Evolutionary conservation across 2,113 vertebrate species (phyloP), one percentile per base, ranked within the genome.

Genomic region (Pardalotus punctatus): DNA sequence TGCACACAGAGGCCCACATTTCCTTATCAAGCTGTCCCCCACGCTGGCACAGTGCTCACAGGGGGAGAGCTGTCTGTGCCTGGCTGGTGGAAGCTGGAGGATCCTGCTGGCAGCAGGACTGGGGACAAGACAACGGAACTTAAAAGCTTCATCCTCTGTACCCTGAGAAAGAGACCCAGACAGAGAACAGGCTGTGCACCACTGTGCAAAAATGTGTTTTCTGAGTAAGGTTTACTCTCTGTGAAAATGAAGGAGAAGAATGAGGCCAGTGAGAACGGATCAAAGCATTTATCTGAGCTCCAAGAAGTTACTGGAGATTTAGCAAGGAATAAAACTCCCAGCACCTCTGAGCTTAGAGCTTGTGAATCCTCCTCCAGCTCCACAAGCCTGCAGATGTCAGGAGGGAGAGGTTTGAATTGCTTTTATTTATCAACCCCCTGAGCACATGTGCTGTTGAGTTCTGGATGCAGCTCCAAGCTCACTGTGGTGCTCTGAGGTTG

Each of bases 11-110:
- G n/a, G 53, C 47, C 53, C 33, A 1, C 27, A 9, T 50, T 70
- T 50, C 50, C 66, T 70, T 12, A 0, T 7, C n/a, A 27, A 20
- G 42, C 17, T 84, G 76, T 23, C 20, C 33, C 38, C 38, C 11
- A 6, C 0, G 0, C 45, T 76, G 70, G 40, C 70, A 54, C 0
- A 2, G 62, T 54, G 62, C 70, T 69, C 54, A 33, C 2, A 0
- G 62, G 25, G 48, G n/a, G n/a, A 69, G n/a, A 21, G 22, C 47
- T 76, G 45, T 38, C 67, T 17, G 9, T 7, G 11, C 57, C 0
- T 0, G 43, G 64, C 54, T 58, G 48, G 7, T 53, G 38, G 45
- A 42, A 61, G 54, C 35, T 56, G 24, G 29, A 50, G 77, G 33
- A 54, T 40, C 0, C 35, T 83, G 84, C 43, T 73, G 64, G 43